Percentiles rank a stretch among this genome's conserved stretches.
These are phyloP conservation scores for Antedon mediterranea DNA, from an alignment of 53 echinoderm and acorn worm genomes.

Conservation along the genomic window DNA sequence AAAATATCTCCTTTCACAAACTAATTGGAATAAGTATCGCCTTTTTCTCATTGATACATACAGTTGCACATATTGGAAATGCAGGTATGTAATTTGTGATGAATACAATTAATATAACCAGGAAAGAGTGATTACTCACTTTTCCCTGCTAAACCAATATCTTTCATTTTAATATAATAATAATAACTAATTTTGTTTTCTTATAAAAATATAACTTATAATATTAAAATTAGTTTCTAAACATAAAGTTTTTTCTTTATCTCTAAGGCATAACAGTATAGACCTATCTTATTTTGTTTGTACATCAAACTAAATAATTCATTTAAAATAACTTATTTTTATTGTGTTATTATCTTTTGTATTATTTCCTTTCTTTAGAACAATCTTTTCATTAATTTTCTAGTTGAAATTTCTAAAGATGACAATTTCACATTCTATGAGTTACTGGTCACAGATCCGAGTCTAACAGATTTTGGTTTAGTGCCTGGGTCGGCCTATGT, in stretches of 20 bases:
- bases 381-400: neutral
- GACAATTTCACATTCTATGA: constrained; percentile 15
- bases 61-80: constrained; percentile 61
- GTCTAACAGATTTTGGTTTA: constrained; percentile 30
- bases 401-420: neutral
- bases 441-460: constrained; percentile 47
- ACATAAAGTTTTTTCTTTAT: too few species aligned
- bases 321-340: neutral
- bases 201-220: too few species aligned
- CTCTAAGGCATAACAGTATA: too few species aligned
- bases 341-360: too few species aligned
- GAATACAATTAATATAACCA: too few species aligned
- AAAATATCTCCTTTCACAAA: constrained; percentile 85
- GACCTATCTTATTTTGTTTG: too few species aligned
- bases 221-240: too few species aligned
- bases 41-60: constrained; percentile 47
- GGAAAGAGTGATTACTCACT: too few species aligned
- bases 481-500: constrained; percentile 71
- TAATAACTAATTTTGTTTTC: too few species aligned
- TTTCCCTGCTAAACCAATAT: too few species aligned
- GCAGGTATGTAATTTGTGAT: constrained; percentile 33
- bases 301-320: too few species aligned
- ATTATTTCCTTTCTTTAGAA: neutral
- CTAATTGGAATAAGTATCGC: constrained; percentile 61
- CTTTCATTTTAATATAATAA: too few species aligned